Evolutionary conservation across 1,140 invertebrate genomes (phyloP).

Genomic region (Pogonognathellus flavescens): DNA sequence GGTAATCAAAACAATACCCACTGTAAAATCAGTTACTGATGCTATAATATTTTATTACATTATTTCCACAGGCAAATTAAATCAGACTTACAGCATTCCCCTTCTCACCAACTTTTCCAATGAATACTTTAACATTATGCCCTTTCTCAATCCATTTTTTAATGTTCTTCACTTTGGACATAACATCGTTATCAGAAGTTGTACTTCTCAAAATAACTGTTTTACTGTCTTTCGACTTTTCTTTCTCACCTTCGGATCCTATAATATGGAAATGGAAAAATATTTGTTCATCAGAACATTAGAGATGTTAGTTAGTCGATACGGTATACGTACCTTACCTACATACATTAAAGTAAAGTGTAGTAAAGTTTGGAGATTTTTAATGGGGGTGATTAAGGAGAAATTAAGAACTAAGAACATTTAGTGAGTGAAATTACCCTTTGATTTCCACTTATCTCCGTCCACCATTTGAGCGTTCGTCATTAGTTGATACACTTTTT

Average conservation of each 20-base stretch:
- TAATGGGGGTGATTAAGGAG: too few relatives aligned
- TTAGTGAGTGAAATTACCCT: neutral
- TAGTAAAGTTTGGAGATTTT: too few relatives aligned
- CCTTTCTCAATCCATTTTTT: constrained; percentile 63
- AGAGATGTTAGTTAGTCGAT: too few relatives aligned
- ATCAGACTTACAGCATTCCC: constrained; percentile 47
- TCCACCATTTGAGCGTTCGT: constrained; percentile 41
- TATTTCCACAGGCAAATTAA: too few relatives aligned
- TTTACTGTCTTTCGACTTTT: constrained; percentile 60
- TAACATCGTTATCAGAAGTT: constrained; percentile 57
- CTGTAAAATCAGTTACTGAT: neutral
- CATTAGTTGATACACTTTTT: constrained; percentile 62
- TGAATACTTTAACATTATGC: constrained; percentile 53
- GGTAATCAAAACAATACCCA: neutral
- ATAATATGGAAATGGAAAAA: neutral
- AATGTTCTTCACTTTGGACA: constrained; percentile 59
- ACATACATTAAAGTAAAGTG: too few relatives aligned
- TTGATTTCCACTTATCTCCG: constrained; percentile 42
- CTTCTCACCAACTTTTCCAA: constrained; percentile 50
- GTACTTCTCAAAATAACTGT: constrained; percentile 61
- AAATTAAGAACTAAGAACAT: too few relatives aligned
- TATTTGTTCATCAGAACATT: neutral
- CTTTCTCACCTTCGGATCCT: constrained; percentile 22
- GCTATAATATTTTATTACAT: too few relatives aligned
- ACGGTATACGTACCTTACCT: too few relatives aligned